Percentiles rank a stretch among this genome's conserved stretches.
Conservation (phyloP, 2,888 invertebrate genomes). For the Galeruca laticollis region DNA sequence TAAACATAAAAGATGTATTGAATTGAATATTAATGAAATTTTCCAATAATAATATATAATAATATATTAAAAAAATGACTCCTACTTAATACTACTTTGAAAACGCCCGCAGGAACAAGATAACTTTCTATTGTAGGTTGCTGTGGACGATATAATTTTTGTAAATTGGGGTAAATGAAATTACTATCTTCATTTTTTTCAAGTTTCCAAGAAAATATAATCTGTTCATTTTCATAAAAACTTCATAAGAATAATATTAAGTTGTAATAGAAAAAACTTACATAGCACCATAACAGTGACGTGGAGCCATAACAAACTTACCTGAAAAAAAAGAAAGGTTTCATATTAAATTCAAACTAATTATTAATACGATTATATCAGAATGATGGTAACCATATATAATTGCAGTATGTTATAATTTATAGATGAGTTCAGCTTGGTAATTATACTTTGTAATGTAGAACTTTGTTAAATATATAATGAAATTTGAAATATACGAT, state of each 20-base stretch:
- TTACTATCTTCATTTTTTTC: neutral
- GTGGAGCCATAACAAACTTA: neutral
- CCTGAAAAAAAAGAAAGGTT: slow-evolving; percentile 1
- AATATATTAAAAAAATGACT: no score
- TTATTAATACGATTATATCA: neutral
- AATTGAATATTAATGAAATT: no score
- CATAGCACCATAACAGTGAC: neutral
- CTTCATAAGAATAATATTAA: neutral
- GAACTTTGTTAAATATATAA: neutral
- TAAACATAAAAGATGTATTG: no score
- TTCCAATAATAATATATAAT: no score
- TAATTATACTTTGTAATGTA: neutral
- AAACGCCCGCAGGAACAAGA: no score
- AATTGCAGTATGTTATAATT: neutral
- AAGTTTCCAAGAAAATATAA: neutral
- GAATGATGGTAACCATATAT: neutral
- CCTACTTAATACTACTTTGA: no score
- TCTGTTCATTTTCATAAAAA: neutral
- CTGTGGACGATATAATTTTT: no score
- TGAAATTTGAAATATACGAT: neutral
- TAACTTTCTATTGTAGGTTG: no score
- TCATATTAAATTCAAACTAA: neutral
- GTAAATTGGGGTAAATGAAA: neutral
- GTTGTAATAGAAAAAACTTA: neutral
- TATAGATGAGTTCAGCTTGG: neutral